A percentile compares a stretch with the other conserved stretches of the same genome.
These are phyloP conservation scores for Platalea minor DNA, from an alignment of 2,797 vertebrate species.

Conservation along the genomic window DNA sequence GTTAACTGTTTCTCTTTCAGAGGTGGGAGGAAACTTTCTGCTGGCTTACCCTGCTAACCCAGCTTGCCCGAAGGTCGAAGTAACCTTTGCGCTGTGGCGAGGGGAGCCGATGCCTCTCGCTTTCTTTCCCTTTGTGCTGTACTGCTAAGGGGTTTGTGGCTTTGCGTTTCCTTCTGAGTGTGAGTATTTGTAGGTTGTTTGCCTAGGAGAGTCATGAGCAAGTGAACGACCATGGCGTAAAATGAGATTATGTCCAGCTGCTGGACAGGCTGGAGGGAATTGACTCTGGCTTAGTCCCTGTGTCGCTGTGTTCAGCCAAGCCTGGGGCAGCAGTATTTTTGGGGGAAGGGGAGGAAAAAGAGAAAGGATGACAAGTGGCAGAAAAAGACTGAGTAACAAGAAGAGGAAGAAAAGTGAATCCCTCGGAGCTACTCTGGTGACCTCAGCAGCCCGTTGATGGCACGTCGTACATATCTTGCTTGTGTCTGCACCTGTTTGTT, in stretches of 20 bases:
- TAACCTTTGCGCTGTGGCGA: accelerated
- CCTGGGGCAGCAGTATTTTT: not conserved
- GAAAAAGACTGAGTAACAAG: not conserved
- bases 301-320: accelerated
- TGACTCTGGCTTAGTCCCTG: not conserved
- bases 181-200: not conserved
- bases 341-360: not conserved
- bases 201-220: not conserved
- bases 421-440: not conserved
- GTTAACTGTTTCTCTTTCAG: not conserved
- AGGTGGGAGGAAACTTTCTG: not conserved
- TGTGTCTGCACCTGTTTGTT: not conserved
- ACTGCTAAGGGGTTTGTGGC: not conserved
- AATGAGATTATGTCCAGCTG: not conserved
- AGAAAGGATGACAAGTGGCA: not conserved
- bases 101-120: accelerated
- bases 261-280: not conserved
- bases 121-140: not conserved
- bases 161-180: not conserved
- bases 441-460: not conserved
- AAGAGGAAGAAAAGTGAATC: not conserved
- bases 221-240: accelerated
- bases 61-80: accelerated
- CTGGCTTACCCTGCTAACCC: not conserved
- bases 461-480: not conserved